Base-by-base conservation (phyloP, 2,888 invertebrate species). In the Dicyrtoma fusca region DNA sequence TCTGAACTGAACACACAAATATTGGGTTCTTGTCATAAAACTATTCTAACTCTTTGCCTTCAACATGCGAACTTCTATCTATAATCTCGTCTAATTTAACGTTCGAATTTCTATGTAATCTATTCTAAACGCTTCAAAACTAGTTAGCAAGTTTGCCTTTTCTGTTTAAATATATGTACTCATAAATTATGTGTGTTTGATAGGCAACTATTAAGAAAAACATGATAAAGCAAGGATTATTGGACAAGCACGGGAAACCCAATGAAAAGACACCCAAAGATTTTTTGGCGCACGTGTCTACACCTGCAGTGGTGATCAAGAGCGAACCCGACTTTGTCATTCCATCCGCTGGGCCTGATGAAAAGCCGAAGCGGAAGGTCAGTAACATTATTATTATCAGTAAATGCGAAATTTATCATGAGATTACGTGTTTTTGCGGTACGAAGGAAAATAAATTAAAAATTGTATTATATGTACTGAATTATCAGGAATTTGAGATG, bases 211-310 rank as follows among this genome's bases (percentile, higher is more conserved):
- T 91, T 74, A 98, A 97, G 84, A 97, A 97, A 82, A 87, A 89
- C 57, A 87, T 99, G 81, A 92, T 98, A 69, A 88, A 92, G 66
- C 89, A 93, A 82, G 99, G 99, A 0, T 89, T 94, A 81, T 84
- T 99, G 69, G 97, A 97, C 83, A 96, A 98, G 83, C 91, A 91
- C 84, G 99, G 99, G 0, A 94, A 95, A 83, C 95, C 97, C 0
- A 99, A 97, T 85, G 97, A 97, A 81, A 94, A 92, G 77, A 99
- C 99, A 0, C 99, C 99, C 0, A 85, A 89, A 51, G 92, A 94
- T 82, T 99, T 97, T 95, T 82, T 92, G 44, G 88, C 89, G 25
- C n/a, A n/a, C n/a, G 88, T 89, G 75, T 93, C 2, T 10, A 10
- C 91, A 79, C 88, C 89, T 0, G 91, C 82, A 25, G 70, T 77